These are phyloP conservation scores for Amblyopsis rosae DNA, from an alignment of 2,113 vertebrate genomes.

Conservation along the genomic window DNA sequence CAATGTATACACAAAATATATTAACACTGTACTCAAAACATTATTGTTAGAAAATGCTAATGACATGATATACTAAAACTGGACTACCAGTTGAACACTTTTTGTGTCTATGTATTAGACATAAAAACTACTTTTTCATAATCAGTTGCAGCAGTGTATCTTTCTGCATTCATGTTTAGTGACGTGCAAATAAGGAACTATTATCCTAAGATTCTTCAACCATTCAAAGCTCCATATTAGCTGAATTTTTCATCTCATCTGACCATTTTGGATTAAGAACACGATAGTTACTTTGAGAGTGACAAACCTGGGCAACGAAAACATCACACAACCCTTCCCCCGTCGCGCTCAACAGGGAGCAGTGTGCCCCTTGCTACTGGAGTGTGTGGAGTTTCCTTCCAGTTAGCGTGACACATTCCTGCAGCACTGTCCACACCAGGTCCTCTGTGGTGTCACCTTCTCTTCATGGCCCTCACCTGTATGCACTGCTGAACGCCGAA, in stretches of 20 bases:
- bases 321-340: conserved; percentile 14
- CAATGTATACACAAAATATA: no score
- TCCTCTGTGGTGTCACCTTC: conserved; percentile 69
- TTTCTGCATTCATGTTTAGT: no score
- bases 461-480: conserved; percentile 36
- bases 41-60: no score
- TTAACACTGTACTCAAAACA: no score
- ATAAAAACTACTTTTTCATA: no score
- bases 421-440: conserved; percentile 64
- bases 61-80: no score
- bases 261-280: conserved; percentile 63
- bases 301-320: conserved; percentile 47
- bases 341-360: conserved; percentile 48
- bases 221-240: no score
- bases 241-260: conserved; percentile 60
- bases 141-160: no score
- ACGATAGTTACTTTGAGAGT: conserved; percentile 53
- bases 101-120: no score
- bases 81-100: no score
- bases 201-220: no score
- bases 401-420: conserved; percentile 78
- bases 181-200: no score
- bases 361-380: conserved; percentile 69
- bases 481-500: conserved; percentile 64
- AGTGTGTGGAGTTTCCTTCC: conserved; percentile 69